Evolutionary conservation across 1,140 invertebrate genomes (phyloP), one percentile per base, ranked within the genome.

Genomic region (Temnothorax curvispinosus): DNA sequence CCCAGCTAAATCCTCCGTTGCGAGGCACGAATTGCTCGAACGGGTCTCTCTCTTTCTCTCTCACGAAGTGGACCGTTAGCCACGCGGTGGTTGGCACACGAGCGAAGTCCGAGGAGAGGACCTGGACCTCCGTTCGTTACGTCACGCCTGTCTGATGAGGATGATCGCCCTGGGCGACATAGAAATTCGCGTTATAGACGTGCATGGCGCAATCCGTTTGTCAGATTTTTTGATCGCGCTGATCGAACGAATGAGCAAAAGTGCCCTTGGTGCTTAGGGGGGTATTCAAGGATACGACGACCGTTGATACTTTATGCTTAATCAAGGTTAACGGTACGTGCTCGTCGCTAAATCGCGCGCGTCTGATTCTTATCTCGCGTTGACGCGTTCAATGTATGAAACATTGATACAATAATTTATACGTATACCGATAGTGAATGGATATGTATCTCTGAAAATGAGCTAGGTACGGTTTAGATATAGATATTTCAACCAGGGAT

Each of bases 161-260:
- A 75, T 27, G 69, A 62, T 60, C 54, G 80, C 80, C 27, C 54
- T 32, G 54, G 32, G 80, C 80, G 69, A 74, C 41, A 41, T 82
- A 74, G 80, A 74, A 74, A 82, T 82, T 84, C 69, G 54, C 41
- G 13, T 27, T 75, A 84, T 84, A 60, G 80, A 75, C 54, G n/a
- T 60, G 64, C 78, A 35, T 54, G 74, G 56, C 77, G 75, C 58
- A 54, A 72, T 27, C 21, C 58, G 21, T 38, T 62, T 6, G 71
- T 87, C 47, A 56, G 38, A 54, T 50, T 82, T 64, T 41, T 50
- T 35, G 41, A 69, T 47, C 75, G 11, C 18, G 58, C 32, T 27
- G 38, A 1, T 50, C 27, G 60, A 54, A 72, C 35, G 38, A 65
- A 27, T 11, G 69, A 18, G 41, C 41, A 27, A n/a, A 7, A 58